Evolutionary conservation across 2,888 invertebrate genomes (phyloP).

Genomic region (Hydropsyche betteni): DNA sequence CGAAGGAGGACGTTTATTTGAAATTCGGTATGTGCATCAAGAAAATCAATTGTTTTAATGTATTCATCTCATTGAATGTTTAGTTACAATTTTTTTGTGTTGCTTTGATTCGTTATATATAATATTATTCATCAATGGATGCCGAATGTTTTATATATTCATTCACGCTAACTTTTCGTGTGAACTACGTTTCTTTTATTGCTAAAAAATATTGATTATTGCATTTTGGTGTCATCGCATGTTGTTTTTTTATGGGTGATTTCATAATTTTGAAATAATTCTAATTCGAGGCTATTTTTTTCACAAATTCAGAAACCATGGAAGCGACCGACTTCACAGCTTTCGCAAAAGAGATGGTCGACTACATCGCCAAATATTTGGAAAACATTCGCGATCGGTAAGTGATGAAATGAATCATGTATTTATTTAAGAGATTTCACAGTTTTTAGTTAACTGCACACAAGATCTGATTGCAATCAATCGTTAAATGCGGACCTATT

Average conservation of each 20-base stretch:
- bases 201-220: constrained; percentile 12
- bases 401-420: constrained; percentile 51
- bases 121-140: too few species aligned
- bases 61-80: not conserved
- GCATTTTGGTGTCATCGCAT: not conserved
- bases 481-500: not conserved
- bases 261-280: not conserved
- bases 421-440: not conserved
- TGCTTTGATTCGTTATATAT: too few species aligned
- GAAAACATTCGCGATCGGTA: constrained; percentile 93
- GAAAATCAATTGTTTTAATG: not conserved
- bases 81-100: not conserved
- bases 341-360: constrained; percentile 92
- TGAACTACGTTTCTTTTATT: not conserved
- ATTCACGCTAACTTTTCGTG: not conserved
- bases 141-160: too few species aligned
- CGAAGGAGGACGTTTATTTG: constrained; percentile 32
- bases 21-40: constrained; percentile 28
- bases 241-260: not conserved
- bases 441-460: not conserved
- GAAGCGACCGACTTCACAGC: constrained; percentile 84
- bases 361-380: constrained; percentile 92
- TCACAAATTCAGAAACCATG: constrained; percentile 67
- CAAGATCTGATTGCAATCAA: too few species aligned
- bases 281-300: not conserved